Evolutionary conservation across 2,888 invertebrate genomes (phyloP).

Genomic region (Galerucella pusilla): DNA sequence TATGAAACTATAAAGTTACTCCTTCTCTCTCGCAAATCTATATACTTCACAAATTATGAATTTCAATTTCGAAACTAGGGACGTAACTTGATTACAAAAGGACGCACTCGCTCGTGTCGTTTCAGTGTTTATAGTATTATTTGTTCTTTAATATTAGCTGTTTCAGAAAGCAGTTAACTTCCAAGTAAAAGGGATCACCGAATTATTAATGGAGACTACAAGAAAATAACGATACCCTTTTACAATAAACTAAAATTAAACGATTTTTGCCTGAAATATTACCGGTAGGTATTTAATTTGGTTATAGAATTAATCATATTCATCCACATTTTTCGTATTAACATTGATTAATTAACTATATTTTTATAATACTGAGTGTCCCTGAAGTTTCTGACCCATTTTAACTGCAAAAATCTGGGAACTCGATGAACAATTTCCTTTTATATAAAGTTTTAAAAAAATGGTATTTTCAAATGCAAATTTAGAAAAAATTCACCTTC

Average conservation of each 20-base stretch:
- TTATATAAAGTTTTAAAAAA: too few species aligned
- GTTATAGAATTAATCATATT: too few species aligned
- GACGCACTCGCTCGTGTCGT: conserved; percentile 13
- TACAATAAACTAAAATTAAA: neutral
- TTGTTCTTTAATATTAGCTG: conserved; percentile 15
- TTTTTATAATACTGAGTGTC: too few species aligned
- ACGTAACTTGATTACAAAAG: conserved; percentile 16
- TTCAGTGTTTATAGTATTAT: conserved; percentile 15
- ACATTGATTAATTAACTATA: too few species aligned
- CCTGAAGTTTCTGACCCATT: too few species aligned
- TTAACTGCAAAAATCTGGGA: too few species aligned
- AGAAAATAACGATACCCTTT: neutral
- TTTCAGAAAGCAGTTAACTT: conserved; percentile 9
- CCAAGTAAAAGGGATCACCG: neutral
- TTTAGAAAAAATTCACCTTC: too few species aligned
- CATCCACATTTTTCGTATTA: too few species aligned
- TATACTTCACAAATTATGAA: conserved; percentile 19
- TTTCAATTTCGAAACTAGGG: conserved; percentile 19
- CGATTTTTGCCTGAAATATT: too few species aligned
- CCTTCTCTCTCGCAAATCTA: conserved; percentile 18
- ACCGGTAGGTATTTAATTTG: too few species aligned
- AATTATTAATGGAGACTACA: neutral
- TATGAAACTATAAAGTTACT: conserved; percentile 22
- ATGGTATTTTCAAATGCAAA: too few species aligned
- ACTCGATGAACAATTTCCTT: too few species aligned